A percentile compares a stretch with the other conserved stretches of the same genome.
phyloP scores from a whole-genome alignment of 92 coral and sea anemone species.

The Metridium senile region DNA sequence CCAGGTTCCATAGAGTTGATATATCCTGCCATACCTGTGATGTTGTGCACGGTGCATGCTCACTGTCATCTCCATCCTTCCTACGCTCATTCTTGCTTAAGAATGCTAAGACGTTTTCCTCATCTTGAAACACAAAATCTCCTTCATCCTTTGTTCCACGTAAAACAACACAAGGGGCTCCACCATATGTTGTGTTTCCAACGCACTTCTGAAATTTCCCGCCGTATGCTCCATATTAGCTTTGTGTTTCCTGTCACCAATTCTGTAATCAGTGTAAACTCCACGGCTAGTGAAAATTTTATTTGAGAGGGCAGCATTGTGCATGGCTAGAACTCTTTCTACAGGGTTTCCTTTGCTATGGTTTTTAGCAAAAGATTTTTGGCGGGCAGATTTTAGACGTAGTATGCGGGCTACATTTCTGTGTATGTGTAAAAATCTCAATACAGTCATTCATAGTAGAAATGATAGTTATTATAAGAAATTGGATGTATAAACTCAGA shows the following conservation, averaged over 20 bases:
- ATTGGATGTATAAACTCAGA: no score
- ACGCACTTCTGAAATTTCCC: slow-evolving; percentile 26
- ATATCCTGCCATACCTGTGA: slow-evolving; percentile 25
- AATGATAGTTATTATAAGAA: no score
- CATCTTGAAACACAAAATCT: slow-evolving; percentile 43
- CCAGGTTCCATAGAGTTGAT: slow-evolving; percentile 12
- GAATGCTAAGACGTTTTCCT: slow-evolving; percentile 33
- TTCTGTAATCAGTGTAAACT: slow-evolving; percentile 2
- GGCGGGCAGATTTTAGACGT: slow-evolving; percentile 20
- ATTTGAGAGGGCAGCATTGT: slow-evolving; percentile 41
- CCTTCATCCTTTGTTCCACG: slow-evolving; percentile 33
- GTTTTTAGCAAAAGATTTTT: slow-evolving; percentile 39
- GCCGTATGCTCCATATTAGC: slow-evolving; percentile 55
- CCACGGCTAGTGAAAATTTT: slow-evolving; percentile 32
- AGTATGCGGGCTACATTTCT: slow-evolving; percentile 26
- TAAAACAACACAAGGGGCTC: slow-evolving; percentile 31
- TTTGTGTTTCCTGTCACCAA: slow-evolving; percentile 32
- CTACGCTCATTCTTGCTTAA: slow-evolving; percentile 30
- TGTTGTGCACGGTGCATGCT: slow-evolving; percentile 20
- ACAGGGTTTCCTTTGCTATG: slow-evolving; percentile 49
- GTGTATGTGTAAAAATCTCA: no score
- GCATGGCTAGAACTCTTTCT: slow-evolving; percentile 43
- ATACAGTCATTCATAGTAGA: no score
- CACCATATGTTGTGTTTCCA: slow-evolving; percentile 37
- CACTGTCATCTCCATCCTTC: slow-evolving; percentile 31